Percentiles rank a stretch among this genome's conserved stretches.
Evolutionary conservation across 2,888 invertebrate genomes (phyloP).

Genomic region (Leptinotarsa juncta): DNA sequence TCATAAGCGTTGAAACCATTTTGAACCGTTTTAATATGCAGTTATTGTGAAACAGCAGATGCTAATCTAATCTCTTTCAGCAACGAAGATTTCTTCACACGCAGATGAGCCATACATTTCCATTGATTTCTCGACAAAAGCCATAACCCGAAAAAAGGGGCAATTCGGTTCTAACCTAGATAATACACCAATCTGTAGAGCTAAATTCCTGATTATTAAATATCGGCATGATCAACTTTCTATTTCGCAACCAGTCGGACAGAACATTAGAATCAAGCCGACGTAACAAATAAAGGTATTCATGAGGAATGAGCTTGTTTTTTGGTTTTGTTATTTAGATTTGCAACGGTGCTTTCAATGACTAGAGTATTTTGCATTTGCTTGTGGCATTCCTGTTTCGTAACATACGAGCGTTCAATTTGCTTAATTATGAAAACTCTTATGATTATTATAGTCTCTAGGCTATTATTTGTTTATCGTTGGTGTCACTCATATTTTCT

Average conservation of each 20-base stretch:
- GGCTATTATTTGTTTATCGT: background rate
- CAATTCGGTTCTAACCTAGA: slow-evolving; percentile 5
- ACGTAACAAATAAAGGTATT: slow-evolving; percentile 15
- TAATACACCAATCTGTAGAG: slow-evolving; percentile 4
- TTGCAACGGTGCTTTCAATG: slow-evolving; percentile 9
- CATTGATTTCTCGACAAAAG: background rate
- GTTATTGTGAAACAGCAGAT: background rate
- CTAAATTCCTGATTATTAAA: slow-evolving; percentile 12
- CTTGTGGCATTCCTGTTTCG: slow-evolving; percentile 5
- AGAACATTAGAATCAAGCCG: slow-evolving; percentile 14
- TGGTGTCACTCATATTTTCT: too few relatives aligned
- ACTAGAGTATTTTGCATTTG: background rate
- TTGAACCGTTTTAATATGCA: background rate
- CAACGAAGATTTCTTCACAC: slow-evolving; percentile 1
- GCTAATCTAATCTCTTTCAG: background rate
- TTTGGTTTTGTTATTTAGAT: slow-evolving; percentile 1
- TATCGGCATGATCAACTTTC: slow-evolving; percentile 32
- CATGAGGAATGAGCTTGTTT: slow-evolving; percentile 4
- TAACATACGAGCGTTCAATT: background rate
- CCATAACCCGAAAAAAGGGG: background rate
- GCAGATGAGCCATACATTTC: background rate
- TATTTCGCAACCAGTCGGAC: slow-evolving; percentile 30
- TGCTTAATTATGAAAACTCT: background rate
- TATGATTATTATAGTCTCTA: background rate
- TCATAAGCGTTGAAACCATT: too few relatives aligned